These are phyloP conservation scores for Pollachius pollachius DNA, from an alignment of 2,113 vertebrate species.

Conservation along the genomic window DNA sequence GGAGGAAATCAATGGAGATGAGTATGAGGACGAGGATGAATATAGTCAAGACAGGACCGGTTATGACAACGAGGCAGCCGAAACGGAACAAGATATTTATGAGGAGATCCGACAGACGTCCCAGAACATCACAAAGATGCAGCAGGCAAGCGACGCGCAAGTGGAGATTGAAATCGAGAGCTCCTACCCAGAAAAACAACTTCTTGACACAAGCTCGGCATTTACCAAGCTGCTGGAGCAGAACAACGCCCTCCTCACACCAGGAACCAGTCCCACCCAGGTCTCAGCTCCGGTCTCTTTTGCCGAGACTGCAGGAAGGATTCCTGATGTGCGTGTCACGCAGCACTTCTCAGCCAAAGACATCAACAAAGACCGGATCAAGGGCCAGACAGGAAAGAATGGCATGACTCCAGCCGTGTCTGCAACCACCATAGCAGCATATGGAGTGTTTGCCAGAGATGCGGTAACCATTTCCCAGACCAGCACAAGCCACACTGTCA, in stretches of 20 bases:
- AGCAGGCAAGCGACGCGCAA: constrained; percentile 72
- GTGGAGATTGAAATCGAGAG: constrained; percentile 72
- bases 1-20: constrained; percentile 75
- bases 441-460: constrained; percentile 76
- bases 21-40: constrained; percentile 78
- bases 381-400: constrained; percentile 75
- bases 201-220: constrained; percentile 87
- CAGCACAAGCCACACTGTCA: constrained; percentile 67
- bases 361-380: constrained; percentile 79
- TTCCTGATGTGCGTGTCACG: constrained; percentile 92
- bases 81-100: constrained; percentile 80
- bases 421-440: constrained; percentile 73
- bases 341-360: constrained; percentile 92
- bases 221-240: constrained; percentile 80
- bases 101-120: constrained; percentile 88
- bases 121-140: constrained; percentile 79
- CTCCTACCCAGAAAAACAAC: constrained; percentile 81
- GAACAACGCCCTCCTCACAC: constrained; percentile 80
- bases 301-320: constrained; percentile 69
- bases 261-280: constrained; percentile 95
- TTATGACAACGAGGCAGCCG: constrained; percentile 65
- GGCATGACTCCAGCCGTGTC: constrained; percentile 70
- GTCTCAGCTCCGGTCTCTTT: constrained; percentile 90
- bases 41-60: constrained; percentile 74
- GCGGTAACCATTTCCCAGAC: constrained; percentile 74